Evolutionary conservation across 1,140 invertebrate genomes (phyloP), one percentile per base, ranked within the genome.

Genomic region (Olivierus martensii): DNA sequence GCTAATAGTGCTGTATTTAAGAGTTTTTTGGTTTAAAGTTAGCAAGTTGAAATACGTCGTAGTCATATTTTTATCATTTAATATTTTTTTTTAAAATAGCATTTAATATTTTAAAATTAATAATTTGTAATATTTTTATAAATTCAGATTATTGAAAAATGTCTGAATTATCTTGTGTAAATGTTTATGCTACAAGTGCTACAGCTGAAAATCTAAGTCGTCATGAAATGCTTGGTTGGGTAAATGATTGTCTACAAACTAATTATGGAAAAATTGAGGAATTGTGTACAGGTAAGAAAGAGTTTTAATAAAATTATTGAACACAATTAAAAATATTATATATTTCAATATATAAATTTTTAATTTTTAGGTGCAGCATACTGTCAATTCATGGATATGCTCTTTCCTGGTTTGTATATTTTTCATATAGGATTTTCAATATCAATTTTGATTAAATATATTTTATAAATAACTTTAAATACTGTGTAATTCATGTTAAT

Each of bases 301-400:
- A n/a, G n/a, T n/a, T 38, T 38, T 38, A 11, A 38, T 38, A 38
- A 38, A n/a, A 38, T 38, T 38, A n/a, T 38, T 11, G 37, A 38
- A 38, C 10, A 11, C 10, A 11, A 9, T 38, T n/a, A 7, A 28
- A 28, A 28, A 28, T 28, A 28, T 28, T 28, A 28, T 28, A 2
- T 28, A 6, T 6, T 6, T 28, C 28, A 28, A 28, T 46, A 15
- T 15, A n/a, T 67, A 55, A 63, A 60, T 49, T 51, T 58, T 46
- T 61, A 52, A 52, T 46, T 63, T 66, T 35, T 58, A 72, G 92
- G 92, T 57, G 89, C 92, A 51, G 91, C 89, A 17, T 97, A 97
- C 69, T 97, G 92, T 69, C 92, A 98, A 68, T 98, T 99, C 67
- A 98, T 99, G 89, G 93, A 99, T 69, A 94, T 99, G 87, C 76